Base-by-base conservation (phyloP, 53 echinoderm and acorn worm genomes). In the Arbacia lixula region DNA sequence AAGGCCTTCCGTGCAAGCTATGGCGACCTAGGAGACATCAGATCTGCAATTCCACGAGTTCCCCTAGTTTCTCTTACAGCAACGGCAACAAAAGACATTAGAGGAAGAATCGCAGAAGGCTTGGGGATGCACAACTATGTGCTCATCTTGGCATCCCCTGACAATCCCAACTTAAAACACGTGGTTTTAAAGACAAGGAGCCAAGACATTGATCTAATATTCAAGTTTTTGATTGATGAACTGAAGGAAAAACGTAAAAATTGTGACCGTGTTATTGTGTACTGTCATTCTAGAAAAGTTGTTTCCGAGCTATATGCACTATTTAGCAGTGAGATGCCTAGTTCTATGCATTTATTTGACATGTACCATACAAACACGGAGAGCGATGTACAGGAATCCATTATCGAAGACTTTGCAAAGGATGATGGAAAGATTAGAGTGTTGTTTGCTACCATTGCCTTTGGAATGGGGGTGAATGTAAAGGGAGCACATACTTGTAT, bases 311-410 rank as follows among this genome's bases (percentile, higher is more conserved):
- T 88, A 34, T 76, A 53, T 55, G 52, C 76, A 19, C 10, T 42
- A 26, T 53, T 76, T 25, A 17, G 12, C 9, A 72, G 54, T 34
- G 25, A 22, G 25, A 25, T 76, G 12, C 56, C 76, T 26, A 11
- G 4, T 16, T 17, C 46, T 3, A 29, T n/a, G 14, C 54, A 76
- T 34, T 36, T 60, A 53, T 36, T 85, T 34, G 54, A 77, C 16
- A 86, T 86, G 86, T 86, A 55, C 20, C 86, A 86, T 36, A 41
- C 40, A n/a, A n/a, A n/a, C n/a, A n/a, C n/a, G n/a, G n/a, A n/a
- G n/a, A n/a, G n/a, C n/a, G n/a, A n/a, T n/a, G n/a, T n/a, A n/a
- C n/a, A n/a, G n/a, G n/a, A n/a, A n/a, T n/a, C n/a, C n/a, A n/a
- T n/a, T n/a, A n/a, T n/a, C n/a, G n/a, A n/a, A n/a, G n/a, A n/a